Evolutionary conservation across 2,888 invertebrate species (phyloP).

Genomic region (Adelognathus sp.): DNA sequence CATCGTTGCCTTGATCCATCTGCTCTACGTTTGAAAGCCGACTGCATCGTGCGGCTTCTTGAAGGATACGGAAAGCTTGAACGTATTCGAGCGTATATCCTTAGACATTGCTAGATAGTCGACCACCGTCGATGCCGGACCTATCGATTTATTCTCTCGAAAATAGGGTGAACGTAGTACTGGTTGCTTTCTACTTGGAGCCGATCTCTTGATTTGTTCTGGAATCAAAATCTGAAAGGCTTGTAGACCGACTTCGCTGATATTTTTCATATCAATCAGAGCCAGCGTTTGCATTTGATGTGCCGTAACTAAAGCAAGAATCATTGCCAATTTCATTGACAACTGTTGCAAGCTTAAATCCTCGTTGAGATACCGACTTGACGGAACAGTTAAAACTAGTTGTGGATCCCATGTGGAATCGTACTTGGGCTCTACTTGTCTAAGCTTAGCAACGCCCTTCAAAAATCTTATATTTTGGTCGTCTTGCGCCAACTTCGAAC

Average conservation of each 20-base stretch:
- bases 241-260: not conserved
- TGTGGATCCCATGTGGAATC: slow-evolving; percentile 1
- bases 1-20: slow-evolving; percentile 49
- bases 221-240: slow-evolving; percentile 15
- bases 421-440: slow-evolving; percentile 40
- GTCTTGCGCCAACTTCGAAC: slow-evolving; percentile 44
- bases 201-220: slow-evolving; percentile 45
- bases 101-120: too few species aligned
- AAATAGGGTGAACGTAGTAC: slow-evolving; percentile 52
- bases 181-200: slow-evolving; percentile 48
- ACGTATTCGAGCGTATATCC: too few species aligned
- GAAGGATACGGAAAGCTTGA: slow-evolving; percentile 37
- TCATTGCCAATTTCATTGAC: not conserved
- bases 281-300: not conserved
- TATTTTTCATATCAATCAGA: not conserved
- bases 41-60: slow-evolving; percentile 47
- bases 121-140: too few species aligned
- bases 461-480: slow-evolving; percentile 57
- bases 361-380: slow-evolving; percentile 9
- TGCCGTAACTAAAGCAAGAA: not conserved
- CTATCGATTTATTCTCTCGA: slow-evolving; percentile 38
- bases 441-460: slow-evolving; percentile 60
- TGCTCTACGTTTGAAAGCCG: slow-evolving; percentile 27
- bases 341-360: not conserved
- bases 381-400: not conserved